Base-by-base conservation (phyloP, 1,140 invertebrate genomes). In the Drosophila sproati region DNA sequence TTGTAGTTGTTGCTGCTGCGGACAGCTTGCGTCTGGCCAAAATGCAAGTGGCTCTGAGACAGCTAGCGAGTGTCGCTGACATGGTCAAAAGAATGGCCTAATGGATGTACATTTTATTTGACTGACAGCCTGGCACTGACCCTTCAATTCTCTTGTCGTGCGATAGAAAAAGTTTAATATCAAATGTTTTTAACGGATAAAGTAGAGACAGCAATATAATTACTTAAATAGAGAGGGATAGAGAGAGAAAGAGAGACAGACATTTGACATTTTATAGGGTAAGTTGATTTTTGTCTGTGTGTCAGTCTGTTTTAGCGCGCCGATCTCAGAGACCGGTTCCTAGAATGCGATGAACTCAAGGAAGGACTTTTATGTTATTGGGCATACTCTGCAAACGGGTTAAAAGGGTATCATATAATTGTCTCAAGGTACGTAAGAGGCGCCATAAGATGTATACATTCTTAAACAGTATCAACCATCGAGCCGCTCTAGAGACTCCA, bases 41-140 rank as follows among this genome's bases (percentile, higher is more conserved):
- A 70, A 57, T 70, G 66, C 72, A 73, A 35, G 50, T 56, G 50
- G 41, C 28, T 10, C 45, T 52, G 57, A 43, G 43, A 63, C 50
- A 62, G 67, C 51, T 61, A 64, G 31, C 68, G 48, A 72, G 68
- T 76, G 73, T 71, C 54, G 73, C 66, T 76, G 73, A 76, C 73
- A 56, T 64, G 73, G 37, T 61, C 67, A 52, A 60, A 54, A 48
- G 63, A 61, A 62, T 47, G 50, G 66, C 47, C 50, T 77, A 75
- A 85, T 86, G 85, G 67, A 78, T 71, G 68, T 74, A 60, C 48
- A 71, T 78, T 81, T 69, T 34, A 63, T 70, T 67, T 32, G 34
- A 6, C 34, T 60, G 72, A 56, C 66, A 70, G 67, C 51, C 67
- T 52, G 59, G 35, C 60, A 37, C 56, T 73, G 71, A 67, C 52